phyloP scores from a whole-genome alignment of 2,888 invertebrate genomes.

The Cenopis cana region DNA sequence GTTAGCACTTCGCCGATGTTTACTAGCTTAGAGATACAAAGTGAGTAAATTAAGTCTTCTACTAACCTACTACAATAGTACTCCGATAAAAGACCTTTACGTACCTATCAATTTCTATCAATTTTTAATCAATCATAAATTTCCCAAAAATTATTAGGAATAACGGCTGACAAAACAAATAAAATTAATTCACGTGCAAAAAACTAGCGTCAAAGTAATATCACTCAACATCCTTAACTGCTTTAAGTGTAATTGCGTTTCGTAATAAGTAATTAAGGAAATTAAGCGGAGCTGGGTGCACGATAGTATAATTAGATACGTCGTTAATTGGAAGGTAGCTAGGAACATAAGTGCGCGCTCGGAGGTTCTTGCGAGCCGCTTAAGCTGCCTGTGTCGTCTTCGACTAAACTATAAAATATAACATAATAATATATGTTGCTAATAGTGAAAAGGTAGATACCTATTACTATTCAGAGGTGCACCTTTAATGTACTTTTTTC shows the following conservation, averaged over 20 bases:
- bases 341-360: conserved; percentile 72
- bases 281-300: conserved; percentile 63
- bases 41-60: too few relatives aligned
- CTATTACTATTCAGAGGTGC: neutral
- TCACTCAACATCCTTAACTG: conserved; percentile 58
- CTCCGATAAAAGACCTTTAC: neutral
- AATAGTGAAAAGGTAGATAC: too few relatives aligned
- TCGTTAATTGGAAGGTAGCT: conserved; percentile 78
- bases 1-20: too few relatives aligned
- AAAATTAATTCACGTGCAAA: neutral
- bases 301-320: conserved; percentile 81
- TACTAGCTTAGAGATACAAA: too few relatives aligned
- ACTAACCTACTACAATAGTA: too few relatives aligned
- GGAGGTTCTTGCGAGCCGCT: conserved; percentile 68
- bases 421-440: conserved; percentile 13
- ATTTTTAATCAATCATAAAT: too few relatives aligned
- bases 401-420: conserved; percentile 27
- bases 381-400: conserved; percentile 49
- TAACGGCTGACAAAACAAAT: too few relatives aligned
- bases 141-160: too few relatives aligned
- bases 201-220: conserved; percentile 12
- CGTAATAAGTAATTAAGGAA: conserved; percentile 79
- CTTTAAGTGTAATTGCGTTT: conserved; percentile 74
- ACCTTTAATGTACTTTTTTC: neutral
- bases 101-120: neutral